These are phyloP conservation scores for Alviniconcha strummeri DNA, from an alignment of 2,888 invertebrate species.

Conservation along the genomic window DNA sequence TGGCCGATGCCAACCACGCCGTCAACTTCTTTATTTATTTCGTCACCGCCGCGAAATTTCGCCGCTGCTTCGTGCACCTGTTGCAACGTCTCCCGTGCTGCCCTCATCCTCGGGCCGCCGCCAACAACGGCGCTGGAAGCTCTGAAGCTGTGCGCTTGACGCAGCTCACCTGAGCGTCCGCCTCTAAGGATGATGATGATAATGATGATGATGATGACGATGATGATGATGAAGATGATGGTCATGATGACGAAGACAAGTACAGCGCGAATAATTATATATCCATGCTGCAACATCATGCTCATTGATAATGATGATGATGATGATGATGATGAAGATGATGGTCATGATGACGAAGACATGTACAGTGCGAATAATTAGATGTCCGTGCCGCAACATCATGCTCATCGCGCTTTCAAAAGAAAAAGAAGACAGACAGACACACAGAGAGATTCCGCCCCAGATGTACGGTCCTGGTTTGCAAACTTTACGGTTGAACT, in stretches of 20 bases:
- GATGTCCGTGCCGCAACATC: no score
- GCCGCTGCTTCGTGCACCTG: constrained; percentile 34
- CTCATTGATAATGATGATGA: background rate
- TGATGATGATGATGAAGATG: background rate
- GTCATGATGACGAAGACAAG: background rate
- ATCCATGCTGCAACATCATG: no score
- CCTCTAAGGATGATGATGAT: background rate
- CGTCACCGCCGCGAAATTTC: constrained; percentile 39
- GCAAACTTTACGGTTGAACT: background rate
- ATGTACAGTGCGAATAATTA: background rate
- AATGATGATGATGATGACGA: background rate
- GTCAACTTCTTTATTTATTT: constrained; percentile 43
- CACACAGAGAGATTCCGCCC: background rate
- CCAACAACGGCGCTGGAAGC: background rate
- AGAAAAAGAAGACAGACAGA: no score
- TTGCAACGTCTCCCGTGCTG: background rate
- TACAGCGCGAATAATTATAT: background rate
- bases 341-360: background rate
- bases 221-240: background rate
- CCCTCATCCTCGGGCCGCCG: background rate
- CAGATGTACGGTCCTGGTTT: background rate
- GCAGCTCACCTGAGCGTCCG: background rate
- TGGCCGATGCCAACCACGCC: constrained; percentile 40
- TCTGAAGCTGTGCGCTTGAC: constrained; percentile 1
- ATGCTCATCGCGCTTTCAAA: no score